These are phyloP conservation scores for Catocala fraxini DNA, from an alignment of 2,888 invertebrate genomes.

Conservation along the genomic window DNA sequence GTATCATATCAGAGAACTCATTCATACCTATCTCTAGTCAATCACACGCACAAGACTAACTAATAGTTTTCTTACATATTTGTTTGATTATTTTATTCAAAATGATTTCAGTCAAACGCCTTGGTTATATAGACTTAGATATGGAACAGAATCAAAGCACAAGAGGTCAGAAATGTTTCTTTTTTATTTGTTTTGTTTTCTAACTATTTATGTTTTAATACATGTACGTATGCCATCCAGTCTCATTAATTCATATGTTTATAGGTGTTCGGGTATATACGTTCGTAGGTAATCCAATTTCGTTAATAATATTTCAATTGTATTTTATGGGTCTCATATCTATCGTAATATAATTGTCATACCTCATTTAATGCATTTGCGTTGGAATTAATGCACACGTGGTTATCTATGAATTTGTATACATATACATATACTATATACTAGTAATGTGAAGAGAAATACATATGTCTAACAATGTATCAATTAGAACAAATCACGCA, in stretches of 20 bases:
- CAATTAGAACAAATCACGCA: too few species aligned
- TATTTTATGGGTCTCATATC: background rate
- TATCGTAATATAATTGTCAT: background rate
- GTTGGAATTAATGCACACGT: too few species aligned
- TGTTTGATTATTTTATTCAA: constrained; percentile 5
- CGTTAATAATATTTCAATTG: constrained; percentile 24
- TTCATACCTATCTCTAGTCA: constrained; percentile 4
- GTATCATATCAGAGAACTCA: constrained; percentile 8
- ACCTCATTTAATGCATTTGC: too few species aligned
- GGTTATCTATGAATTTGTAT: too few species aligned
- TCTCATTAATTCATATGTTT: constrained; percentile 52
- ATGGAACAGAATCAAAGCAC: constrained; percentile 59
- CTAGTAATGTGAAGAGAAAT: too few species aligned
- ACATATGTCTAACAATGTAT: too few species aligned
- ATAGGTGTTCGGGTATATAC: constrained; percentile 79
- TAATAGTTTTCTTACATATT: background rate
- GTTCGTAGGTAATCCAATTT: constrained; percentile 72
- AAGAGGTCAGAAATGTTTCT: constrained; percentile 48
- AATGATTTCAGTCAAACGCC: constrained; percentile 59
- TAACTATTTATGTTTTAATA: constrained; percentile 17
- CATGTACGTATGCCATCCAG: constrained; percentile 9
- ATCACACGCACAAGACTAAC: background rate
- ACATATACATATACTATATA: too few species aligned
- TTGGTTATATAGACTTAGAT: constrained; percentile 57
- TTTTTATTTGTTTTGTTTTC: constrained; percentile 20